Evolutionary conservation across 2,888 invertebrate species (phyloP).

Genomic region (Isoperla grammatica): DNA sequence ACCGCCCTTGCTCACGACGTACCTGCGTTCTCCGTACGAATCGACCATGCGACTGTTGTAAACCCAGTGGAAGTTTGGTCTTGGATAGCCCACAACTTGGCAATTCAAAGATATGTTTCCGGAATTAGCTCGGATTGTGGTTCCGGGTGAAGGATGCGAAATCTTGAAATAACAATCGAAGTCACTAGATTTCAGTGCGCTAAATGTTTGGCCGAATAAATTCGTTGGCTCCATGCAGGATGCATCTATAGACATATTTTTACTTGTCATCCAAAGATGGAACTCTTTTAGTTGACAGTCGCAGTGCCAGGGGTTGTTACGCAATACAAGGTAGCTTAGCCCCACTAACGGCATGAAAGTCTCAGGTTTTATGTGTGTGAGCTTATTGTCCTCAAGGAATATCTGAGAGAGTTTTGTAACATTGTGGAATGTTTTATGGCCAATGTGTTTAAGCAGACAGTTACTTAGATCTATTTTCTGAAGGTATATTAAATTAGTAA

Average conservation of each 20-base stretch:
- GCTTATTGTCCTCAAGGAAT: constrained; percentile 65
- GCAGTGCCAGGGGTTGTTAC: constrained; percentile 83
- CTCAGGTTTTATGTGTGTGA: constrained; percentile 54
- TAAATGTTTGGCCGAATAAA: neutral
- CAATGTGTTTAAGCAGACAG: constrained; percentile 65
- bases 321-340: constrained; percentile 66
- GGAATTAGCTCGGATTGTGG: constrained; percentile 54
- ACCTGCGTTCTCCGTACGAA: constrained; percentile 31
- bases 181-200: constrained; percentile 12
- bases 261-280: constrained; percentile 63
- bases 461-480: constrained; percentile 72
- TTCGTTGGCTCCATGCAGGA: constrained; percentile 62
- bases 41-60: constrained; percentile 55
- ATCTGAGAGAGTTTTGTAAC: constrained; percentile 62
- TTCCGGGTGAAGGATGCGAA: constrained; percentile 51
- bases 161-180: constrained; percentile 13
- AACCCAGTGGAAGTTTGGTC: constrained; percentile 70
- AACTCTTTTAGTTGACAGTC: constrained; percentile 78
- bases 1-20: constrained; percentile 2
- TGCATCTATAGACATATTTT: constrained; percentile 59
- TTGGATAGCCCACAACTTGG: constrained; percentile 67
- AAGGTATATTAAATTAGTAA: constrained; percentile 64
- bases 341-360: constrained; percentile 41
- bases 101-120: constrained; percentile 67
- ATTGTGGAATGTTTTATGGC: constrained; percentile 63